Percentiles rank a stretch among this genome's conserved stretches.
phyloP scores from a whole-genome alignment of 2,888 invertebrate species.

The Meandrusa payeni region DNA sequence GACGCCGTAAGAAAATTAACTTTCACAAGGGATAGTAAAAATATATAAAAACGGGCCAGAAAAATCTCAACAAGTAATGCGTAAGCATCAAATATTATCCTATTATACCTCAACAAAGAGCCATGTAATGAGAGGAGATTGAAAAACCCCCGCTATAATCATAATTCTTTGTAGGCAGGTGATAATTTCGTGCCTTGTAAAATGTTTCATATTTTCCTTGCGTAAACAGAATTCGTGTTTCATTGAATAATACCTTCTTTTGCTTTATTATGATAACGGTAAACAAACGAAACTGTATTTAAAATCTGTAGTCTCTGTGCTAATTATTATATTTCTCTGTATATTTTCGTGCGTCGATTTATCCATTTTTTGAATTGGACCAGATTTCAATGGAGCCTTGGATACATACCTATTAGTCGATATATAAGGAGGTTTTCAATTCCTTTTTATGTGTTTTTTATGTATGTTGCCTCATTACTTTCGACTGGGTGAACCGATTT shows the following conservation, averaged over 20 bases:
- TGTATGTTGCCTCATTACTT: too few species aligned
- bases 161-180: slow-evolving; percentile 19
- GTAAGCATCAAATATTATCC: slow-evolving; percentile 20
- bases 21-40: neutral
- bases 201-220: slow-evolving; percentile 4
- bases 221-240: slow-evolving; percentile 3
- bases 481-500: too few species aligned
- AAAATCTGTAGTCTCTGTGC: too few species aligned
- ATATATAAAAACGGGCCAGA: neutral
- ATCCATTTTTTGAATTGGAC: too few species aligned
- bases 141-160: slow-evolving; percentile 16
- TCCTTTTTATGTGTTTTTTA: too few species aligned
- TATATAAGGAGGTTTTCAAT: too few species aligned
- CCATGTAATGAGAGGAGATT: slow-evolving; percentile 19
- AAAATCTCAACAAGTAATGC: slow-evolving; percentile 9
- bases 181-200: slow-evolving; percentile 14
- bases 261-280: too few species aligned
- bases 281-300: too few species aligned
- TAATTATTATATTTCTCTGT: too few species aligned
- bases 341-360: too few species aligned
- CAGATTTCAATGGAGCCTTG: too few species aligned
- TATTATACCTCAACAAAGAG: slow-evolving; percentile 17
- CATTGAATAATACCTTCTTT: slow-evolving; percentile 2
- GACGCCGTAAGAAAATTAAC: neutral
- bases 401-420: too few species aligned